Percentiles rank a stretch among this genome's conserved stretches.
phyloP scores from a whole-genome alignment of 2,113 vertebrate species.

The Gavialis gangeticus region DNA sequence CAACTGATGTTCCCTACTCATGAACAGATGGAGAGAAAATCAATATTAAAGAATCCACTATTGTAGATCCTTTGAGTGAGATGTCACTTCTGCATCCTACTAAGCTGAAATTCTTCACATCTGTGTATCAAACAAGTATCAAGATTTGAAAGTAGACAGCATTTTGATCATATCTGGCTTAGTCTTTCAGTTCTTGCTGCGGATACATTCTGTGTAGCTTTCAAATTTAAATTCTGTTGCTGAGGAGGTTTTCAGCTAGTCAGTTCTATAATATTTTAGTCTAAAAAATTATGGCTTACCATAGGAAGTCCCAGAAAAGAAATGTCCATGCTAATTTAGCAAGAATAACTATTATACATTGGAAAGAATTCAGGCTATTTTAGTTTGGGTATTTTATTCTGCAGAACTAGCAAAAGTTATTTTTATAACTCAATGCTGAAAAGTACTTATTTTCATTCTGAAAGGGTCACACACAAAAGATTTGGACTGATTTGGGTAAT shows the following conservation, averaged over 20 bases:
- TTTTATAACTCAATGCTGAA: constrained; percentile 20
- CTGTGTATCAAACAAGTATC: neutral
- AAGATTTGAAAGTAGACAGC: constrained; percentile 3
- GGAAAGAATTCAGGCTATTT: constrained; percentile 12
- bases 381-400: neutral
- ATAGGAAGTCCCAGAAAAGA: neutral
- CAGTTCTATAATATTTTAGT: neutral
- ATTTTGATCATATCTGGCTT: constrained; percentile 23
- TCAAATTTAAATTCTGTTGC: constrained; percentile 8
- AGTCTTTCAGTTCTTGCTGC: neutral
- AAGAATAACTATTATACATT: neutral
- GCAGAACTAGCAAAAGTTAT: constrained; percentile 7
- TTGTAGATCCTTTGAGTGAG: neutral
- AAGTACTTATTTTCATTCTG: neutral
- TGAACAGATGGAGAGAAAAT: neutral
- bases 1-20: neutral
- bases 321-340: neutral
- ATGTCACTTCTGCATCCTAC: neutral
- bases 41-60: neutral
- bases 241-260: constrained; percentile 10
- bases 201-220: neutral
- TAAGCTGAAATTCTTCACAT: neutral
- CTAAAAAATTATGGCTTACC: neutral
- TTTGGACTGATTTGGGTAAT: constrained; percentile 1
- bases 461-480: neutral